phyloP scores from a whole-genome alignment of 2,888 invertebrate genomes.

The Ischnura elegans region DNA sequence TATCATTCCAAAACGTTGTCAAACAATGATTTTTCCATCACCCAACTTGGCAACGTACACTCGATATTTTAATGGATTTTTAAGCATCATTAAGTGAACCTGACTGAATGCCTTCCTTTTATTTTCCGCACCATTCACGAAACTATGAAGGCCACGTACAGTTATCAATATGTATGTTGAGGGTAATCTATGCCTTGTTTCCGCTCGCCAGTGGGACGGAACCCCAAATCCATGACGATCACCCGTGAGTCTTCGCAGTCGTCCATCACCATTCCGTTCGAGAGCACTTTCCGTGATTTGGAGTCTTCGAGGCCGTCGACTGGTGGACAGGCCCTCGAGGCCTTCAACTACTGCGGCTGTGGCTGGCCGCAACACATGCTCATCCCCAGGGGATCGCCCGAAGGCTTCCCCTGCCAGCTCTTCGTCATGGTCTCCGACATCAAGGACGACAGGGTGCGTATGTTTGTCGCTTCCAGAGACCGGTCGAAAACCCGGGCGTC shows the following conservation, averaged over 20 bases:
- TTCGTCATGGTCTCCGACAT: slow-evolving; percentile 76
- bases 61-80: too few species aligned
- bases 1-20: too few species aligned
- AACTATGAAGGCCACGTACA: background rate
- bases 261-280: slow-evolving; percentile 81
- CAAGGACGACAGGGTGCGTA: slow-evolving; percentile 73
- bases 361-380: slow-evolving; percentile 83
- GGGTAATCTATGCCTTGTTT: background rate
- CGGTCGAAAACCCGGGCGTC: too few species aligned
- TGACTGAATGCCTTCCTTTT: too few species aligned
- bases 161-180: background rate
- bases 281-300: slow-evolving; percentile 81
- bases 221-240: slow-evolving; percentile 80
- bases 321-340: slow-evolving; percentile 72
- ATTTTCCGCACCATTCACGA: too few species aligned
- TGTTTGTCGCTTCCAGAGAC: too few species aligned
- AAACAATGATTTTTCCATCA: too few species aligned
- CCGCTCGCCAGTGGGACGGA: slow-evolving; percentile 79
- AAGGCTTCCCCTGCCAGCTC: slow-evolving; percentile 75
- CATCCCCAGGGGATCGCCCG: slow-evolving; percentile 78
- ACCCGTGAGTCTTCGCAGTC: slow-evolving; percentile 82
- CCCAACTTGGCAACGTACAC: too few species aligned
- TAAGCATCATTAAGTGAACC: too few species aligned
- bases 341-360: slow-evolving; percentile 73
- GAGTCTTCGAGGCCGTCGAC: slow-evolving; percentile 78